phyloP scores from a whole-genome alignment of 2,113 vertebrate species.

The Pitta sordida region DNA sequence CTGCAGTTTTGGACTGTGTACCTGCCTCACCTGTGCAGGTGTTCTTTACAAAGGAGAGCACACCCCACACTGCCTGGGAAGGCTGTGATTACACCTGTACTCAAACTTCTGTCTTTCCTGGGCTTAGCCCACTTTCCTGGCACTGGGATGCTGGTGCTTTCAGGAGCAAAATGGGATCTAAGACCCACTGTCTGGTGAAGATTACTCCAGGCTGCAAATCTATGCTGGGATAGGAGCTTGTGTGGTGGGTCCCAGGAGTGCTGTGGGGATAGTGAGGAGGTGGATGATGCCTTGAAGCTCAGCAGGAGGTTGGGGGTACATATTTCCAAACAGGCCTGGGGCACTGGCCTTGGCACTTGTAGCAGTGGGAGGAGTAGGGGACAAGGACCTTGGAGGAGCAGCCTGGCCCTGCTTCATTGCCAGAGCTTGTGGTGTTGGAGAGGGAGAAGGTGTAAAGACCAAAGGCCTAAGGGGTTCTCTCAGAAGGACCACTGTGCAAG shows the following conservation, averaged over 20 bases:
- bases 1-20: not conserved
- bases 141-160: not conserved
- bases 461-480: not conserved
- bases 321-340: not conserved
- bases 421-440: not conserved
- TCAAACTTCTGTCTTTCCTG: not conserved
- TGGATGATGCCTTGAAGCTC: not conserved
- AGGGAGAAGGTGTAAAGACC: not conserved
- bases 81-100: not conserved
- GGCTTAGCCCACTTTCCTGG: not conserved
- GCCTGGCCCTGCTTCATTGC: not conserved
- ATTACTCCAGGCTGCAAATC: not conserved
- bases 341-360: not conserved
- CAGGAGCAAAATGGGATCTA: not conserved
- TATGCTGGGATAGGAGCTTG: not conserved
- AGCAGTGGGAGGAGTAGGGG: not conserved
- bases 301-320: not conserved
- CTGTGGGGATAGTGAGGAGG: not conserved
- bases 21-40: not conserved
- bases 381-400: not conserved
- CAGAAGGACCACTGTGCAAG: not conserved
- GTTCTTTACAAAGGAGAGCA: not conserved
- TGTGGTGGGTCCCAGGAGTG: not conserved
- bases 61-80: not conserved
- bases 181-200: not conserved